phyloP scores from a whole-genome alignment of 2,113 vertebrate genomes.

The Benitochromis conjunctus region DNA sequence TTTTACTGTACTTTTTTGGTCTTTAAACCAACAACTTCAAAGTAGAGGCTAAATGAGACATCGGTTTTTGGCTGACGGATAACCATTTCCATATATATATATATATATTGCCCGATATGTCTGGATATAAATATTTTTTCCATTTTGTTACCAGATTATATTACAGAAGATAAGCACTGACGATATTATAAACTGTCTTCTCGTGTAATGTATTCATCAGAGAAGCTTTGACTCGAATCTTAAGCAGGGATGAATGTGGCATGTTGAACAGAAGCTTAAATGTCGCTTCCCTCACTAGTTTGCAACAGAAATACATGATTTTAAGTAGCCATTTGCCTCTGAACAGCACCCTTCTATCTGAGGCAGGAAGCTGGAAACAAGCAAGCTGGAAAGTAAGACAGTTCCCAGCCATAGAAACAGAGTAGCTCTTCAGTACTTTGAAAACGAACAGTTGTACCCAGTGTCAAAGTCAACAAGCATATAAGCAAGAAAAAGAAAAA shows the following conservation, averaged over 20 bases:
- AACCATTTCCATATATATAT: neutral
- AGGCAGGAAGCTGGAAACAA: neutral
- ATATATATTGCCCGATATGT: neutral
- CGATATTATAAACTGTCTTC: neutral
- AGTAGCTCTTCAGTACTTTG: neutral
- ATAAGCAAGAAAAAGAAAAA: neutral
- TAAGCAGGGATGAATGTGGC: neutral
- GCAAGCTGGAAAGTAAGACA: fast-evolving
- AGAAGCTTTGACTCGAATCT: neutral
- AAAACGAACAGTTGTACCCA: neutral
- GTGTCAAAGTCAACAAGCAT: neutral
- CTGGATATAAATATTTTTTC: neutral
- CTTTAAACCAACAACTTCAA: neutral
- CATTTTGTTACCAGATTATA: neutral
- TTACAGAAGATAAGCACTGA: neutral
- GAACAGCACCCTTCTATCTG: neutral
- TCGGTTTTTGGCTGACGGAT: fast-evolving
- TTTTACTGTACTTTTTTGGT: neutral
- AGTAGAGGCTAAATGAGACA: neutral
- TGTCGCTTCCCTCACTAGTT: neutral
- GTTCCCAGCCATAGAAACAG: neutral
- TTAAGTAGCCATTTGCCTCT: neutral
- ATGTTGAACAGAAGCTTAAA: neutral
- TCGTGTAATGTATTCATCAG: neutral
- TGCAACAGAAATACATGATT: neutral